These are phyloP conservation scores for Astyanax mexicanus DNA, from an alignment of 2,797 vertebrate species.

Conservation along the genomic window DNA sequence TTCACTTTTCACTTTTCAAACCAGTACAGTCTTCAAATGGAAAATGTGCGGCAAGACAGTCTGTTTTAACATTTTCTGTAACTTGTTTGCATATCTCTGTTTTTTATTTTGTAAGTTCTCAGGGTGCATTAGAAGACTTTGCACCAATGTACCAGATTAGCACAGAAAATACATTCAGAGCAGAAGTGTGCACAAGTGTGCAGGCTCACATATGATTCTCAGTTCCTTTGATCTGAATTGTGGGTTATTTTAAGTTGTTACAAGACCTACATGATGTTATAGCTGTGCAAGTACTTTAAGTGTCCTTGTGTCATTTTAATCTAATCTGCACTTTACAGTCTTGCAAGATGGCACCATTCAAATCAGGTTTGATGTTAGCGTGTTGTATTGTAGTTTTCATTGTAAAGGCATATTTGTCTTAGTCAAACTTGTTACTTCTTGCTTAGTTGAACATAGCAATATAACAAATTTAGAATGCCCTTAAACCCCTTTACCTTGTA, in stretches of 20 bases:
- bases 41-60: no score
- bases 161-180: background rate
- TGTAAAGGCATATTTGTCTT: background rate
- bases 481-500: background rate
- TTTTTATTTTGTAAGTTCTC: no score
- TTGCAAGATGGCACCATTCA: conserved; percentile 62
- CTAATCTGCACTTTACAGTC: conserved; percentile 70
- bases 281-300: background rate
- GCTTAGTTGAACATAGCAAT: background rate
- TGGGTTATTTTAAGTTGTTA: background rate
- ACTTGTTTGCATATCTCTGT: no score
- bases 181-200: no score
- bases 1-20: no score
- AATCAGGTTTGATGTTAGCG: conserved; percentile 69
- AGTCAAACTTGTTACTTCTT: background rate
- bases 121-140: background rate
- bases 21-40: no score
- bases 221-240: background rate
- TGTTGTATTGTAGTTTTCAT: background rate
- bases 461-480: background rate
- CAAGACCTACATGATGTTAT: background rate
- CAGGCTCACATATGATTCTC: background rate
- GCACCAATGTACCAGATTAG: background rate
- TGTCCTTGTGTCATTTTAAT: background rate
- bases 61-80: no score